Conservation (phyloP, 2,888 invertebrate species). For the Netelia virgata region DNA sequence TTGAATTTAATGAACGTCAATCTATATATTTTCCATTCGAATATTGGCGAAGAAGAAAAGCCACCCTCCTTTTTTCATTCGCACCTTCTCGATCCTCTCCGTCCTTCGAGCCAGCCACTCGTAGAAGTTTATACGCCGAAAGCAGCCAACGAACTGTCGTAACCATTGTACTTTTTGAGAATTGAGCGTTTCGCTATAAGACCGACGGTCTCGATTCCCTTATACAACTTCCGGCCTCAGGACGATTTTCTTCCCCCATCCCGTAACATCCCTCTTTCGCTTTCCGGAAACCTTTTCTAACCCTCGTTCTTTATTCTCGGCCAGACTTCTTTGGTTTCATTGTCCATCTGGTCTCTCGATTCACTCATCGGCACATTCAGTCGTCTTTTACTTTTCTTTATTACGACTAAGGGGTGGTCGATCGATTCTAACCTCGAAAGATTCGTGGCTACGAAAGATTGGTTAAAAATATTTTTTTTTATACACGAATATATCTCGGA, state of each 20-base stretch:
- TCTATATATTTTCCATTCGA: constrained; percentile 55
- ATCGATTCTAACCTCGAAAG: not conserved
- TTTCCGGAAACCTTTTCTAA: not conserved
- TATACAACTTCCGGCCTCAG: not conserved
- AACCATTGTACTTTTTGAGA: constrained; percentile 47
- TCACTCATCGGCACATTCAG: not conserved
- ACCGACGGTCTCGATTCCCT: constrained; percentile 29
- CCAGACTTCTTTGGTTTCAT: constrained; percentile 2
- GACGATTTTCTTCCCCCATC: constrained; percentile 11
- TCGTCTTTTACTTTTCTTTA: not conserved
- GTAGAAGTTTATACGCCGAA: not conserved
- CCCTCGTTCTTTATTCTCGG: constrained; percentile 1
- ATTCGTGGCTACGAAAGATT: not conserved
- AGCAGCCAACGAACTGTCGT: constrained; percentile 40
- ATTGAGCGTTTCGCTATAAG: constrained; percentile 47
- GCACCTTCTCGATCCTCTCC: not conserved
- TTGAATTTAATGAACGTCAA: constrained; percentile 7
- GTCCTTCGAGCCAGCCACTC: not conserved
- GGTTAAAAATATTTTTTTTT: not conserved
- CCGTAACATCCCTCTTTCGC: constrained; percentile 1
- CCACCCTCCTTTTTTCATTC: not conserved
- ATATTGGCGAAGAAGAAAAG: constrained; percentile 36
- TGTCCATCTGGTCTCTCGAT: not conserved
- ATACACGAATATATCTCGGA: no score
- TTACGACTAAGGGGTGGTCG: not conserved